Evolutionary conservation across 2,797 vertebrate genomes (phyloP).

Genomic region (Pitangus sulphuratus): DNA sequence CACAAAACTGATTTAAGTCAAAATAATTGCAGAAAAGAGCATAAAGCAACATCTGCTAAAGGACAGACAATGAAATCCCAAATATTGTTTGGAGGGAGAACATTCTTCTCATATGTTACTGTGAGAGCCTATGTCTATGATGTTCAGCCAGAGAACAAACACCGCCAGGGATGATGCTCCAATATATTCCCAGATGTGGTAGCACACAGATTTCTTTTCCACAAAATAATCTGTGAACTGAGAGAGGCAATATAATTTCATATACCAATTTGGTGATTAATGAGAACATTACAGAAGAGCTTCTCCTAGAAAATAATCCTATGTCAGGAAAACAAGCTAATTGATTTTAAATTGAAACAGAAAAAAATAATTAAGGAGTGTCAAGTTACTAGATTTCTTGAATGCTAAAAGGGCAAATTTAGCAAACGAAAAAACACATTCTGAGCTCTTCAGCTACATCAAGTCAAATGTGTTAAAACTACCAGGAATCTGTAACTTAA

Average conservation of each 20-base stretch:
- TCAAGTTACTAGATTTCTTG: neutral
- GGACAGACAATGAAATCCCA: neutral
- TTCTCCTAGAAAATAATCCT: neutral
- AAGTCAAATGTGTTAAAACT: neutral
- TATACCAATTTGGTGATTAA: neutral
- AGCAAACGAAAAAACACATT: neutral
- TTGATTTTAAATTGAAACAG: neutral
- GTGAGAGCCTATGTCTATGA: neutral
- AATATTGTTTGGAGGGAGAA: neutral
- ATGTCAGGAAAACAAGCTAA: neutral
- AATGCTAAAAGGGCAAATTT: neutral
- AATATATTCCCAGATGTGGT: neutral
- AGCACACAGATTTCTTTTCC: neutral
- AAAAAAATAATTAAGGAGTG: neutral
- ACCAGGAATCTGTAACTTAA: neutral
- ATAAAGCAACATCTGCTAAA: neutral
- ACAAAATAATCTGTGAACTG: neutral
- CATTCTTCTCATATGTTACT: neutral
- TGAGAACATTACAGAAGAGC: neutral
- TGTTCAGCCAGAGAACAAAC: neutral
- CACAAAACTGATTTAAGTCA: neutral
- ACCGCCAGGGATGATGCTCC: neutral
- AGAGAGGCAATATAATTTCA: neutral
- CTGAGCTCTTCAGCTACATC: neutral
- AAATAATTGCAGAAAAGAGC: neutral